A percentile compares a stretch with the other conserved stretches of the same genome.
Conservation (phyloP, 2,113 vertebrate species). For the Arothron firmamentum region DNA sequence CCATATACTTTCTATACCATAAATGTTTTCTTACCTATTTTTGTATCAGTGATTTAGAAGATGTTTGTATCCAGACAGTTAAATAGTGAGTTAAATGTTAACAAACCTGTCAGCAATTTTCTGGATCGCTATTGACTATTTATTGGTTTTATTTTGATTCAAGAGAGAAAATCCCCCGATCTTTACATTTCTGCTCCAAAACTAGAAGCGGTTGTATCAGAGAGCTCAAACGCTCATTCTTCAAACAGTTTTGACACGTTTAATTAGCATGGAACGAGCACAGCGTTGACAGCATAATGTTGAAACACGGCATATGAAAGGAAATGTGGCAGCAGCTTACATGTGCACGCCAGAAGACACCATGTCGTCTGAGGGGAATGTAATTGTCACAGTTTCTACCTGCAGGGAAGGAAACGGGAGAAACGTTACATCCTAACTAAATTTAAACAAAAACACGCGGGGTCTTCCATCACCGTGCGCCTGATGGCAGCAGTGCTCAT, state of each 20-base stretch:
- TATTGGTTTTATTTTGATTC: slow-evolving; percentile 4
- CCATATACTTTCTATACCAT: slow-evolving; percentile 53
- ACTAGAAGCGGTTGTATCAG: neutral
- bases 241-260: slow-evolving; percentile 35
- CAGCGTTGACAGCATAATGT: slow-evolving; percentile 48
- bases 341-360: neutral
- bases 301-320: slow-evolving; percentile 60
- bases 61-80: slow-evolving; percentile 20
- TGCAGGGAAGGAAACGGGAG: neutral
- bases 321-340: slow-evolving; percentile 3
- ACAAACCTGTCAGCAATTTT: slow-evolving; percentile 52
- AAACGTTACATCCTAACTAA: neutral
- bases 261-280: slow-evolving; percentile 60
- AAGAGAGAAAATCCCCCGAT: neutral
- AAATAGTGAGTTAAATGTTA: slow-evolving; percentile 36
- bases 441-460: slow-evolving; percentile 5
- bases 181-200: neutral
- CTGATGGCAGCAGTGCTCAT: neutral
- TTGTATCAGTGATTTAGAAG: slow-evolving; percentile 55
- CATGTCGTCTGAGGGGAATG: neutral
- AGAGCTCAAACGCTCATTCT: too few species aligned
- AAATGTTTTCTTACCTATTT: slow-evolving; percentile 75
- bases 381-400: neutral
- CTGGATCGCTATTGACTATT: slow-evolving; percentile 26
- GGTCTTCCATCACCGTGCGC: slow-evolving; percentile 10